Evolutionary conservation across 2,888 invertebrate species (phyloP).

Genomic region (Petrolisthes cinctipes): DNA sequence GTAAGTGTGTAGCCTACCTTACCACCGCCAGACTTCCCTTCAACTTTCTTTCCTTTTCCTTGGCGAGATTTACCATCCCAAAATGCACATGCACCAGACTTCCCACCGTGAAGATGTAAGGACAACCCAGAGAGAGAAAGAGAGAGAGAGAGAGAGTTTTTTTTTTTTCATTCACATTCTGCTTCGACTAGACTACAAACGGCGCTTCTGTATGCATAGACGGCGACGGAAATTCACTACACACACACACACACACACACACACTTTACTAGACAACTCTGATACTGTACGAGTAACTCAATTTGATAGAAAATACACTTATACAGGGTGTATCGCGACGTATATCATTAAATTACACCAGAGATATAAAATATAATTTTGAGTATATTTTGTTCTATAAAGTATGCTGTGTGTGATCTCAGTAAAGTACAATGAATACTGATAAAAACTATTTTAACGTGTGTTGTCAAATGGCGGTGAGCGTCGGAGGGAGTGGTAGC

Average conservation of each 20-base stretch:
- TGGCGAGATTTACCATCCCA: neutral
- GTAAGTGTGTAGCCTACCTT: neutral
- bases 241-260: neutral
- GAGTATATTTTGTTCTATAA: too few relatives aligned
- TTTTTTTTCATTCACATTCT: too few relatives aligned
- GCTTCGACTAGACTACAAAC: neutral
- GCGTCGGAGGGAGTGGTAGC: too few relatives aligned
- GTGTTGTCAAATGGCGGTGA: too few relatives aligned
- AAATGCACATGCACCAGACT: neutral
- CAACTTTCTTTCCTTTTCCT: neutral
- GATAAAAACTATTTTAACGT: too few relatives aligned
- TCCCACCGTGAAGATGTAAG: neutral
- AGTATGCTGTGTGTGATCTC: too few relatives aligned
- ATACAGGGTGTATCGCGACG: too few relatives aligned
- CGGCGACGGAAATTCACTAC: neutral
- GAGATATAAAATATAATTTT: too few relatives aligned
- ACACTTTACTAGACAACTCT: neutral
- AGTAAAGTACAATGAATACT: too few relatives aligned
- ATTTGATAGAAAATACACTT: too few relatives aligned
- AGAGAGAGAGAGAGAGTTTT: neutral
- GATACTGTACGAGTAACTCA: too few relatives aligned
- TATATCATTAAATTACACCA: too few relatives aligned
- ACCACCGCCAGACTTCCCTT: neutral
- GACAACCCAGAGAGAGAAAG: neutral
- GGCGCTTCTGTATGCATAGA: neutral